Evolutionary conservation across 92 coral and sea anemone species (phyloP).

Genomic region (Palythoa heliodiscus): DNA sequence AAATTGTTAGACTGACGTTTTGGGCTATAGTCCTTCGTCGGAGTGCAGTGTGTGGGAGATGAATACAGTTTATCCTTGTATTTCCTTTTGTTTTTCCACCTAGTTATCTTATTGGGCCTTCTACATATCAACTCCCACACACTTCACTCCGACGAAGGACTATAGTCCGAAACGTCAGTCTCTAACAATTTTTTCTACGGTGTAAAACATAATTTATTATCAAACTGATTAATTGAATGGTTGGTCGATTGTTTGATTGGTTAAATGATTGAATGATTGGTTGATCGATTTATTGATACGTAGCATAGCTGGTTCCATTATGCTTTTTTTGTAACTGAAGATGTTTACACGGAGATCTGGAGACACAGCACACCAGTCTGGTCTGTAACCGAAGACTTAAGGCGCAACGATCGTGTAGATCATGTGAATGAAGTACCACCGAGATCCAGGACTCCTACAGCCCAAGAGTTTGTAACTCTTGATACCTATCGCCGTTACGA

Average conservation of each 20-base stretch:
- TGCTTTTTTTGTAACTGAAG: neutral
- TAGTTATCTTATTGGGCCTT: no score
- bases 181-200: no score
- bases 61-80: no score
- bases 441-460: constrained; percentile 24
- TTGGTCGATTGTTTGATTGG: neutral
- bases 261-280: neutral
- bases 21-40: no score
- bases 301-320: no score
- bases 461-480: constrained; percentile 30
- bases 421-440: neutral
- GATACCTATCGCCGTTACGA: constrained; percentile 29
- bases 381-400: constrained; percentile 20
- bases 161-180: no score
- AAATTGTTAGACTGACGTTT: no score
- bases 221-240: neutral
- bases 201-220: no score
- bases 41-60: no score
- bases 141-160: no score
- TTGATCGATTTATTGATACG: neutral
- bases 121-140: no score
- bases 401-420: neutral
- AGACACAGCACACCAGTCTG: constrained; percentile 49
- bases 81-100: no score
- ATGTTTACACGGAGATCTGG: neutral